Evolutionary conservation across 30 jellyfish, hydroid and myxozoan species (phyloP).

Genomic region (Hydra vulgaris): DNA sequence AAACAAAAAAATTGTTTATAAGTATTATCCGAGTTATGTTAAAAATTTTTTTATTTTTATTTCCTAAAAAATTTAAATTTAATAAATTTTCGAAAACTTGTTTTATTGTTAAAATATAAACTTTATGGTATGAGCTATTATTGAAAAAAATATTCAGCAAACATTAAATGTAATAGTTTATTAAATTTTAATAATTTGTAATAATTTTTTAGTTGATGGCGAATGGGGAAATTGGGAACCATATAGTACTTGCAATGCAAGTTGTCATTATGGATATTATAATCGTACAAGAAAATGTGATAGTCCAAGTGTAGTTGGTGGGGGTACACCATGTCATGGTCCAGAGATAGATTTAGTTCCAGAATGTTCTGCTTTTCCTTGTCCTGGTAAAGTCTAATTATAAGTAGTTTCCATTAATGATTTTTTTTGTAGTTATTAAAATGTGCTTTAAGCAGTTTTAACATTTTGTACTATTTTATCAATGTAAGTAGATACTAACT

Average conservation of each 20-base stretch:
- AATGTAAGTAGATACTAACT: no score
- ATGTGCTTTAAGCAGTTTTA: neutral
- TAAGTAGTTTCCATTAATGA: neutral
- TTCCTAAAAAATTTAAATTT: no score
- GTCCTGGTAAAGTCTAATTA: slow-evolving; percentile 28
- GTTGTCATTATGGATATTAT: slow-evolving; percentile 49
- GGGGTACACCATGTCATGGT: slow-evolving; percentile 50
- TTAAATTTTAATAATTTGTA: neutral
- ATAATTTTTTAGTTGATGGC: slow-evolving; percentile 39
- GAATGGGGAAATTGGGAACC: slow-evolving; percentile 56
- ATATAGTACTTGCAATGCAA: slow-evolving; percentile 18
- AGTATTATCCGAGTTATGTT: no score
- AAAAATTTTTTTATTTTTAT: no score
- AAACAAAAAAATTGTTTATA: neutral
- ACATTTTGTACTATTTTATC: neutral
- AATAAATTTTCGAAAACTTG: no score
- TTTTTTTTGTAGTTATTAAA: neutral
- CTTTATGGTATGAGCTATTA: no score
- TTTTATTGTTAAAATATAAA: no score
- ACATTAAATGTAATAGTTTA: neutral
- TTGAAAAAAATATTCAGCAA: neutral
- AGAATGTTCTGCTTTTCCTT: slow-evolving; percentile 42
- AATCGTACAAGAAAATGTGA: slow-evolving; percentile 38
- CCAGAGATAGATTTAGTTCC: slow-evolving; percentile 19
- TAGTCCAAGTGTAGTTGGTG: slow-evolving; percentile 30